phyloP scores from a whole-genome alignment of 2,888 invertebrate genomes.

The Invenusta paracnida region DNA sequence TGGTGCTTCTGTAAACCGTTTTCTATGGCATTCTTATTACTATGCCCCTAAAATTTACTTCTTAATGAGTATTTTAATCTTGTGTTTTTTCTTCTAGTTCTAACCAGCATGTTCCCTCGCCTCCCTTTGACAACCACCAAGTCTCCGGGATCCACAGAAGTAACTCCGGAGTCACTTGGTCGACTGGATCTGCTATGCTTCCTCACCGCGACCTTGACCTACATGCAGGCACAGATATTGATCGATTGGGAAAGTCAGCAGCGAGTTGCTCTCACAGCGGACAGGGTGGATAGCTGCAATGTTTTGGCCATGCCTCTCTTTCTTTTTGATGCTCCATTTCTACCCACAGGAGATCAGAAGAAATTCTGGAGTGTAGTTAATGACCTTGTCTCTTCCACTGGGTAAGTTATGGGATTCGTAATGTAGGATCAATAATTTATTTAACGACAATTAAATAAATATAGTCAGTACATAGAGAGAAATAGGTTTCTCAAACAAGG shows the following conservation, averaged over 20 bases:
- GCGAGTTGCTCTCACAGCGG: too few species aligned
- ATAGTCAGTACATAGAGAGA: too few species aligned
- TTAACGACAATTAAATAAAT: background rate
- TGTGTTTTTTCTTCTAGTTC: background rate
- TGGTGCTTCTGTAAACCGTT: too few species aligned
- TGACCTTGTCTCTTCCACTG: background rate
- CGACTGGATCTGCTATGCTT: background rate
- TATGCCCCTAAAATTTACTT: too few species aligned
- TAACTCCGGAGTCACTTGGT: background rate
- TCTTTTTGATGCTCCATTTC: background rate
- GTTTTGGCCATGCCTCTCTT: background rate
- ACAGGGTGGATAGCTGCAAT: too few species aligned
- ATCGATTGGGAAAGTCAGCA: background rate
- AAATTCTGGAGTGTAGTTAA: background rate
- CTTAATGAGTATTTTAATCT: too few species aligned
- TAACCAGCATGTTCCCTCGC: background rate
- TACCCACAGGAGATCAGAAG: background rate
- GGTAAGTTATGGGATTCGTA: background rate
- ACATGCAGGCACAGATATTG: background rate
- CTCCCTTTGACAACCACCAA: background rate
- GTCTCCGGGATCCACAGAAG: background rate
- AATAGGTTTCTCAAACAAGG: too few species aligned
- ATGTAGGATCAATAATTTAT: background rate
- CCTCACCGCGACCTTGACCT: background rate
- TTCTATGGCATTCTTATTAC: too few species aligned